These are phyloP conservation scores for Saccopteryx leptura DNA, from an alignment of 2,113 vertebrate genomes.

Conservation along the genomic window DNA sequence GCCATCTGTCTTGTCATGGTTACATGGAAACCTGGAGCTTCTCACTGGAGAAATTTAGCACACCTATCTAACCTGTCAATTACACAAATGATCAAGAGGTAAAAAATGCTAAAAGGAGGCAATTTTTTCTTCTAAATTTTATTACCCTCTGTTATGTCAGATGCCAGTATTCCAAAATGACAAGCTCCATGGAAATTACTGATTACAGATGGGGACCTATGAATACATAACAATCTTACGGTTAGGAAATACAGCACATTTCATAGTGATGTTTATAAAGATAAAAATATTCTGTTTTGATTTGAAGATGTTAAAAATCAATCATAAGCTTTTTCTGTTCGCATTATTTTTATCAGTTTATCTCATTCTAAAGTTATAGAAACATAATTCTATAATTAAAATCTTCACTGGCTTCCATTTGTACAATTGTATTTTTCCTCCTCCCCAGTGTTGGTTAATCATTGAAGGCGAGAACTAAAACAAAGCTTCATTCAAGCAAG, in stretches of 20 bases:
- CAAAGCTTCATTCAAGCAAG: not conserved
- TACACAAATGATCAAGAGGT: not conserved
- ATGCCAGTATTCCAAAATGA: not conserved
- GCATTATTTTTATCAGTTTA: not conserved
- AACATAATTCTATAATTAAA: not conserved
- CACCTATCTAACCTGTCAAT: not conserved
- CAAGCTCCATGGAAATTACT: not conserved
- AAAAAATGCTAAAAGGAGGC: not conserved
- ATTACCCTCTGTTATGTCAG: not conserved
- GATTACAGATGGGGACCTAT: not conserved
- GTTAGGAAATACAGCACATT: not conserved
- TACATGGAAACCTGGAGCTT: not conserved
- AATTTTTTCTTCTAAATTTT: not conserved
- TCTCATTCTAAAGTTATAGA: not conserved
- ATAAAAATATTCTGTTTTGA: constrained; percentile 20
- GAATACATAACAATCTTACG: not conserved
- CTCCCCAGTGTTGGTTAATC: not conserved
- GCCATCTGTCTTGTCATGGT: not conserved
- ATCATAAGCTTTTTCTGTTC: not conserved
- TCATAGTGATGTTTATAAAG: not conserved
- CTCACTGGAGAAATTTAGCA: not conserved
- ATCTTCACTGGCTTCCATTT: not conserved
- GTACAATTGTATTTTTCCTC: not conserved
- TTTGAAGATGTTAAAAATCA: not conserved
- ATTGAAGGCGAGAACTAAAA: not conserved